Base-by-base conservation (phyloP, 2,888 invertebrate genomes). In the Eupithecia subfuscata region DNA sequence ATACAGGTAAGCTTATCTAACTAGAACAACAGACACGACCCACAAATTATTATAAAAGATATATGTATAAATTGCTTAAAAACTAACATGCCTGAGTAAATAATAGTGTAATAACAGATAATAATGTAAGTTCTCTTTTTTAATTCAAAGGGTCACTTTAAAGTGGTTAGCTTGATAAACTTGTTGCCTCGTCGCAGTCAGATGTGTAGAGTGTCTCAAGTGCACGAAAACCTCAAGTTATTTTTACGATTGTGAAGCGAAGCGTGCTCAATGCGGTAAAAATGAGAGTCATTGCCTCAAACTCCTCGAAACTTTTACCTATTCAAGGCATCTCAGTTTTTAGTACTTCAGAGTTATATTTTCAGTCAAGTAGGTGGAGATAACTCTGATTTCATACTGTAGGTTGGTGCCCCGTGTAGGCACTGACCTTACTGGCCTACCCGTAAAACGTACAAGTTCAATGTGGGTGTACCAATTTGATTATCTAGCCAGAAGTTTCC, bases 261-360 rank as follows among this genome's bases (percentile, higher is more conserved):
- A 60, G 60, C 60, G 60, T 60, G 60, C 34, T 2, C 34, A 64
- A 64, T 64, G 34, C 30, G 64, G 34, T 34, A 64, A 64, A 64
- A 64, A 64, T 71, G 34, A 71, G 67, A 45, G 70, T 45, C 65
- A 68, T 75, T 74, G 77, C 75, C 48, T 78, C 77, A 81, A 81
- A 81, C 81, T 73, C 81, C 79, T 78, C 73, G 77, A 80, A 80
- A 83, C 78, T 80, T 74, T 30, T 64, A 64, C 34, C 64, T 64
- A 34, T 34, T 34, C 9, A 64, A 34, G 34, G 64, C 34, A 34
- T 64, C 34, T 22, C 18, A 64, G 64, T 12, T 60, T n/a, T 60
- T 60, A 60, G 60, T 60, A 60, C 25, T 22, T 14, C 25, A 4
- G 22, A 25, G n/a, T 25, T 60, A 25, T 60, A 60, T 60, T 60